Evolutionary conservation across 2,888 invertebrate genomes (phyloP), one percentile per base, ranked within the genome.

Genomic region (Cataglyphis rosenhaueri): DNA sequence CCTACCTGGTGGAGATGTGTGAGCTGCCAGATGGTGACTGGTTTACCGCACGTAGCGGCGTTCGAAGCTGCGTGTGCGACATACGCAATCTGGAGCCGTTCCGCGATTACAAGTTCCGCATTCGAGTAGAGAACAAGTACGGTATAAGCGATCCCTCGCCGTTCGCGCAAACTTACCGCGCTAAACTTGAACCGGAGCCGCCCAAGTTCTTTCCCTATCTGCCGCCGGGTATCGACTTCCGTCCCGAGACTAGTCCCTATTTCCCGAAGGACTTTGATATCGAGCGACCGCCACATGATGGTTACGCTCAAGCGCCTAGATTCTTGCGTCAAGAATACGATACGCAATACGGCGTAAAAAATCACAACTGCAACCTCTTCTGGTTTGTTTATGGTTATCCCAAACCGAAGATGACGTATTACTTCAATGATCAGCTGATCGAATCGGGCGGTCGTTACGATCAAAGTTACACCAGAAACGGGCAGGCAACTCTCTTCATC

Each of bases 371-470:
- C 21, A 98, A 97, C 92, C 95, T 99, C 79, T 97, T 98, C 95
- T 98, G 99, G 97, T 98, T 98, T 94, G 98, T 99, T 18, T 98
- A 98, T 93, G 99, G 99, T 0, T 99, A 98, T 95, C 99, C 99
- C 0, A 98, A 98, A 94, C 99, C 99, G 3, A 97, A 97, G 94
- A 97, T 99, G 96, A 96, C 96, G 4, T 99, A 98, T 95, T 97
- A 97, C 93, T 98, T 97, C 95, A 97, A 98, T 92, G 98, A 97
- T 88, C 96, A 97, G 91, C 95, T 96, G 0, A 97, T 98, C 74
- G 97, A 98, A 90, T 96, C 97, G 82, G 98, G 98, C 0, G 98
- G 98, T 15, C 95, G 98, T 83, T 98, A 97, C 93, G 98, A 98
- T 92, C 97, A 96, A 94, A 98, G 97, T 90, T 98, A 98, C 93